Evolutionary conservation across 2,113 vertebrate species (phyloP).

Genomic region (Thamnaconus septentrionalis): DNA sequence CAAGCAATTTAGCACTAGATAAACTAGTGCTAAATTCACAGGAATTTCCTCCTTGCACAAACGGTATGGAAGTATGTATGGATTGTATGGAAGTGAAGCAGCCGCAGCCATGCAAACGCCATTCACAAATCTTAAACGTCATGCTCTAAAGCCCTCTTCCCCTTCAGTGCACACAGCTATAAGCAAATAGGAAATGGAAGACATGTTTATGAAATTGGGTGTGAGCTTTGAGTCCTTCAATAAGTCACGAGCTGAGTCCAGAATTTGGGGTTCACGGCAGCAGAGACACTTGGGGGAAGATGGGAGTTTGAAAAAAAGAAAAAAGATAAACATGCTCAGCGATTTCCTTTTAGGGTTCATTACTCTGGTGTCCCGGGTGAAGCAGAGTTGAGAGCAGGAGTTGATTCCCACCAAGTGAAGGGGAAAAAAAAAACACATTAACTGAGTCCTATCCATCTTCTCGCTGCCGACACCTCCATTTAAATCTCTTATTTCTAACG

Average conservation of each 20-base stretch:
- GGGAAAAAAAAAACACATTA: slow-evolving; percentile 69
- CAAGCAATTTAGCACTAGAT: background rate
- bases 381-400: slow-evolving; percentile 63
- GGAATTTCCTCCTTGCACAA: slow-evolving; percentile 11
- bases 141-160: slow-evolving; percentile 32
- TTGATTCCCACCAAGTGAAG: slow-evolving; percentile 67
- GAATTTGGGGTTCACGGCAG: slow-evolving; percentile 56
- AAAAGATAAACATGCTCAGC: slow-evolving; percentile 69
- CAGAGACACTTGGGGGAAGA: slow-evolving; percentile 1
- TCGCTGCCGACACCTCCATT: slow-evolving; percentile 72
- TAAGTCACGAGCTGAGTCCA: slow-evolving; percentile 63
- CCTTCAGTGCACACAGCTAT: slow-evolving; percentile 61
- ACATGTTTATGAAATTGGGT: slow-evolving; percentile 68
- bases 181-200: slow-evolving; percentile 56
- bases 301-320: slow-evolving; percentile 2
- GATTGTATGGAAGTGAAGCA: background rate
- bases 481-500: slow-evolving; percentile 72
- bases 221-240: slow-evolving; percentile 62
- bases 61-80: too few relatives aligned
- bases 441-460: slow-evolving; percentile 75
- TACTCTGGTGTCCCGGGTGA: slow-evolving; percentile 67
- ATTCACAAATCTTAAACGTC: slow-evolving; percentile 42
- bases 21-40: slow-evolving; percentile 6
- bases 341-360: slow-evolving; percentile 70
- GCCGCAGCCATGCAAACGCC: background rate